Conservation (phyloP, 2,888 invertebrate genomes). For the Drosophila nr. perissopoda region DNA sequence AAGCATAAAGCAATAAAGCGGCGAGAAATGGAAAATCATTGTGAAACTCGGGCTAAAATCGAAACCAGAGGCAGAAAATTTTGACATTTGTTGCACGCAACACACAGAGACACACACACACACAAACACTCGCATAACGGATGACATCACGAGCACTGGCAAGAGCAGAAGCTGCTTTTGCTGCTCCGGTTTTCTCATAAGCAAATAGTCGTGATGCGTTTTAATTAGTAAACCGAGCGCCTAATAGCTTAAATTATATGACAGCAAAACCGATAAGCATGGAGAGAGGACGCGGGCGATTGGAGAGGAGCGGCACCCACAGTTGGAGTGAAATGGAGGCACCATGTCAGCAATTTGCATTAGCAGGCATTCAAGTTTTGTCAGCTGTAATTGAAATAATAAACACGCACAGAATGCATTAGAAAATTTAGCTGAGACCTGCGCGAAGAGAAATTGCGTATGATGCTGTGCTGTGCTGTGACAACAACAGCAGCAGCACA, state of each 20-base stretch:
- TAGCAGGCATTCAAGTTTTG: conserved; percentile 61
- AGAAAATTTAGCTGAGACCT: conserved; percentile 60
- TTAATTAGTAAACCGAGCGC: conserved; percentile 68
- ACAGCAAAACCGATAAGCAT: neutral
- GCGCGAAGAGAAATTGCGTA: conserved; percentile 29
- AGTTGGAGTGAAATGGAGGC: neutral
- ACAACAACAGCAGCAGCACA: conserved; percentile 29
- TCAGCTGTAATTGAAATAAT: conserved; percentile 76
- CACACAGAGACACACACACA: conserved; percentile 22
- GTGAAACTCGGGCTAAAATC: conserved; percentile 31
- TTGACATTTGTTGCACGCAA: conserved; percentile 60
- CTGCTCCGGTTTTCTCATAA: conserved; percentile 34
- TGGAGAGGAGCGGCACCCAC: neutral
- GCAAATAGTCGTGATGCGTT: conserved; percentile 70
- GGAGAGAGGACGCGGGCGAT: no score
- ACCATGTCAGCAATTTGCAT: conserved; percentile 62
- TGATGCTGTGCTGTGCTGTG: conserved; percentile 37
- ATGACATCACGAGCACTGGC: conserved; percentile 22
- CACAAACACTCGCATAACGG: neutral
- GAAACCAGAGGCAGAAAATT: conserved; percentile 35
- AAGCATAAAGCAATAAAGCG: conserved; percentile 28
- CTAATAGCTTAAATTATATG: conserved; percentile 69
- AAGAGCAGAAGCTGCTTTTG: conserved; percentile 2
- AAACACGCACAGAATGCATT: conserved; percentile 81
- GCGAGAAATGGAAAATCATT: conserved; percentile 53